Base-by-base conservation (phyloP, 1,140 invertebrate genomes). In the Zaprionus kolodkinae region DNA sequence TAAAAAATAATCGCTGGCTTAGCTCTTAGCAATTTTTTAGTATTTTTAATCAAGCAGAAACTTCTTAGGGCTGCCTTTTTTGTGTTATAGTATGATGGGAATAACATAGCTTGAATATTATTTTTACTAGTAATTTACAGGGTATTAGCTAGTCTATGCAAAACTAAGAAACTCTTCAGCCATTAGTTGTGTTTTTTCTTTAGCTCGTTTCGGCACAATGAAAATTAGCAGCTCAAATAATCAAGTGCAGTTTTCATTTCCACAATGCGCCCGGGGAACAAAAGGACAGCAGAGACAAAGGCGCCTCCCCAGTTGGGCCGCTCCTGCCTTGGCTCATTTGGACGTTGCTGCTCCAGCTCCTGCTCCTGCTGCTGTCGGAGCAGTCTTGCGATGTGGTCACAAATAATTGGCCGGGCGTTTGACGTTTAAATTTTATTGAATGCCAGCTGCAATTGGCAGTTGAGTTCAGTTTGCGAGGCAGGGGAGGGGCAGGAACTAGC, bases 371-470 rank as follows among this genome's bases (percentile, higher is more conserved):
- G 52, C 15, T 77, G 40, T 45, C 64, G 81, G 70, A 55, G 66
- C 82, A 72, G 75, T 36, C 56, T 55, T 55, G 2, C 56, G 38
- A 61, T 86, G 82, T 78, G 82, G 82, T 86, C 79, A 86, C 82
- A 86, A 86, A 87, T 86, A 86, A 86, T 86, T 86, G 82, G 82
- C 75, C 82, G 59, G 75, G 71, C 79, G 78, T 87, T 86, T 78
- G 76, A 86, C 78, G 82, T 81, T 86, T 82, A 86, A 81, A 87
- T 86, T 86, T 86, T 86, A 86, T 86, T 87, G 83, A 86, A 86
- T 86, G 83, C 71, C 76, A 79, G 78, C 82, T 81, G 79, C 82
- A 86, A 87, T 86, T 86, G 82, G 83, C 82, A 86, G 78, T 86
- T 76, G 67, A 64, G 64, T 64, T 70, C 67, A 76, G 64, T 66